Percentiles rank a stretch among this genome's conserved stretches.
Evolutionary conservation across 2,797 vertebrate species (phyloP).

Genomic region (Pseudochaenichthys georgianus): DNA sequence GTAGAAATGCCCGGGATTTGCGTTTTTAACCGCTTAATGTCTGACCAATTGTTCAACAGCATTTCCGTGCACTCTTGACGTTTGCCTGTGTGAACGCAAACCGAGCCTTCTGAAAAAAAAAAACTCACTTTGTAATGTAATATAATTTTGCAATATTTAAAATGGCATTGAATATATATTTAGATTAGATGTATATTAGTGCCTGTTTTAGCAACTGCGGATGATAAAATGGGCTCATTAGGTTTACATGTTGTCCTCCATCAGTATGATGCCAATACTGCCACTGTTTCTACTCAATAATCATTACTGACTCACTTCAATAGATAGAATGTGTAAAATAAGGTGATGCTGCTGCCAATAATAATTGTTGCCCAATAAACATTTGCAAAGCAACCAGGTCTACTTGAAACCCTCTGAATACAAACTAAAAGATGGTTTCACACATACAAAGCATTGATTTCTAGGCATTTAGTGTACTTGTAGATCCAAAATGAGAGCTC

Average conservation of each 20-base stretch:
- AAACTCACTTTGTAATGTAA: no score
- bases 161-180: not conserved
- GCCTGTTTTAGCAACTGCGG: conserved; percentile 5
- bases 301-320: conserved; percentile 61
- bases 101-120: no score
- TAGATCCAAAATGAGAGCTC: no score
- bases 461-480: no score
- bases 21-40: no score
- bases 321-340: conserved; percentile 72
- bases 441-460: conserved; percentile 13
- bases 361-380: conserved; percentile 65
- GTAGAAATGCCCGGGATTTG: no score
- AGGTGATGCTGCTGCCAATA: conserved; percentile 56
- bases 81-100: no score
- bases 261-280: conserved; percentile 58
- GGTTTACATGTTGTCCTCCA: conserved; percentile 50
- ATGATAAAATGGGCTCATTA: conserved; percentile 35
- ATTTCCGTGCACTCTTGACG: no score
- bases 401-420: conserved; percentile 31
- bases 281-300: conserved; percentile 66
- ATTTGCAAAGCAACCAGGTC: conserved; percentile 46
- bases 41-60: no score
- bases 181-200: no score
- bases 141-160: not conserved
- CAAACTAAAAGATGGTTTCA: conserved; percentile 29